Conservation (phyloP, 2,797 vertebrate genomes). For the Pseudochirops corinnae region DNA sequence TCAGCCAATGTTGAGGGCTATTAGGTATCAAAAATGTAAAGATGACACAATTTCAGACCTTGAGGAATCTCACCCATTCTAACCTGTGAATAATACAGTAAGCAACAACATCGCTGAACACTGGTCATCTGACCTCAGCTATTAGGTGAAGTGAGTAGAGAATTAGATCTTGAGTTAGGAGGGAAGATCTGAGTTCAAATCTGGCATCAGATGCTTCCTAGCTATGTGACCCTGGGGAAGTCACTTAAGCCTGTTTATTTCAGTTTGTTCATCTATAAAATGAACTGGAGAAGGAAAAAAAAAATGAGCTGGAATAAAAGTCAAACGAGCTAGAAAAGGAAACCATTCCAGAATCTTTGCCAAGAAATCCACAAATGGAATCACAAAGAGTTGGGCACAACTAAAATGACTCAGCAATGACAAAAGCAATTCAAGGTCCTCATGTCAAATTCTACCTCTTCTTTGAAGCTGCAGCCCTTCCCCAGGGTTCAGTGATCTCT, state of each 20-base stretch:
- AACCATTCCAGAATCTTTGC: neutral
- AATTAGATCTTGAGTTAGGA: neutral
- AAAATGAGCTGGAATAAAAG: too few species aligned
- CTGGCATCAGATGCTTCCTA: neutral
- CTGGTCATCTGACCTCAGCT: neutral
- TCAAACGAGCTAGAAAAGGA: neutral
- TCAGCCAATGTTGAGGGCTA: neutral
- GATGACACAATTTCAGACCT: neutral
- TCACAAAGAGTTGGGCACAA: too few species aligned
- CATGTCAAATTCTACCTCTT: neutral
- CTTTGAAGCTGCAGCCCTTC: neutral
- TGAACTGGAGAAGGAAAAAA: neutral
- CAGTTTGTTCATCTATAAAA: neutral
- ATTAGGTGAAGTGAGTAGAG: neutral
- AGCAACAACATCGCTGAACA: neutral
- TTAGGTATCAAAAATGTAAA: neutral
- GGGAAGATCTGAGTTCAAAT: neutral
- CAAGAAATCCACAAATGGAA: neutral
- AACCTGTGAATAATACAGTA: neutral
- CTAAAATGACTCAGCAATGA: neutral
- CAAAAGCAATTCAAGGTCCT: neutral
- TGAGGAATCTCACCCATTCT: neutral
- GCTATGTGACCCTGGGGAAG: neutral
- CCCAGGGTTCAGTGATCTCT: neutral
- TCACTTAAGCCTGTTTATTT: neutral